Percentiles rank a stretch among this genome's conserved stretches.
Evolutionary conservation across 2,113 vertebrate species (phyloP).

Genomic region (Gallinago undulata): DNA sequence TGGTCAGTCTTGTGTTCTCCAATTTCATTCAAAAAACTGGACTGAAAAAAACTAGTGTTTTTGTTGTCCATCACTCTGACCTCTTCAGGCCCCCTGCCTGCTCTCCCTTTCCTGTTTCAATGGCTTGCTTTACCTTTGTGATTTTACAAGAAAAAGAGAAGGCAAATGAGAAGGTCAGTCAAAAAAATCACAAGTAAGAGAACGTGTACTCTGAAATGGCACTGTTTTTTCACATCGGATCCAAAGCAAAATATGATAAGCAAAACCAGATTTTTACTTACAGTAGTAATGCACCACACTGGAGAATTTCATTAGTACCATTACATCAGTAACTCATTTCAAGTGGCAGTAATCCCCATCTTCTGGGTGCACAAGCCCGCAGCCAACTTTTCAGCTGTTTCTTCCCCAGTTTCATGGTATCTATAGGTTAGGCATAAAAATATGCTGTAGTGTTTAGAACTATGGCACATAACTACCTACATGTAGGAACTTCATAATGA

Average conservation of each 20-base stretch:
- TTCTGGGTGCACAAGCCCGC: background rate
- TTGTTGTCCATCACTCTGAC: background rate
- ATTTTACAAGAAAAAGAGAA: background rate
- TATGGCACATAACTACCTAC: background rate
- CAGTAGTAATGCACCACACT: background rate
- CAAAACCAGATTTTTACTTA: background rate
- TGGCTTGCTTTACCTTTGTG: background rate
- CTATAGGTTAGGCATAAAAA: background rate
- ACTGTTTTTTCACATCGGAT: background rate
- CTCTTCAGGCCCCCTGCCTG: background rate
- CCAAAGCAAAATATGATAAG: background rate
- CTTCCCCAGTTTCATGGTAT: background rate
- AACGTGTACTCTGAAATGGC: background rate
- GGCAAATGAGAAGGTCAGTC: background rate
- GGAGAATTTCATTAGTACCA: background rate
- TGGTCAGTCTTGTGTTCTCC: background rate
- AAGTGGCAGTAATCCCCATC: background rate
- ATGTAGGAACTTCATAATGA: background rate
- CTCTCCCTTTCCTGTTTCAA: background rate
- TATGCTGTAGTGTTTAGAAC: background rate
- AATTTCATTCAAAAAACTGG: background rate
- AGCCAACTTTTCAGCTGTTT: background rate
- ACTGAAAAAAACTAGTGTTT: background rate
- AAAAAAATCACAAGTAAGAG: background rate
- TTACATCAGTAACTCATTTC: background rate